Evolutionary conservation across 2,797 vertebrate species (phyloP).

Genomic region (Bucorvus abyssinicus): DNA sequence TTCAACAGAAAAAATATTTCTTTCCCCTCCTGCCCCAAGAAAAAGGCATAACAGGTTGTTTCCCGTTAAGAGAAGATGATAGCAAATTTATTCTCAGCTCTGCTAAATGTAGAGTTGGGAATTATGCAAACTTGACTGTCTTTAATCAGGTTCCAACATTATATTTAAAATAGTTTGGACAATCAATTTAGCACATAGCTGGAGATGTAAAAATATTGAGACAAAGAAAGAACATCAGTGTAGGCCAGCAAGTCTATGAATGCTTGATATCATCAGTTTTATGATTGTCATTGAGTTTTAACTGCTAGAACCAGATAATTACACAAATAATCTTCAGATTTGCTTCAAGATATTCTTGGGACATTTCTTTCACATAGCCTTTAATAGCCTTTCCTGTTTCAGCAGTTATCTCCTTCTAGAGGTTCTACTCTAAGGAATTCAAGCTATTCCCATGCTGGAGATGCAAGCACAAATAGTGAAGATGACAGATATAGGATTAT

Average conservation of each 20-base stretch:
- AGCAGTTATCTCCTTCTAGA: slow-evolving; percentile 71
- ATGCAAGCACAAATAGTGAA: slow-evolving; percentile 45
- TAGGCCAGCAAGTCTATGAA: background rate
- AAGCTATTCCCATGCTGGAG: slow-evolving; percentile 80
- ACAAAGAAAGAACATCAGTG: background rate
- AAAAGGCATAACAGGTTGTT: background rate
- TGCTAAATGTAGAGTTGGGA: background rate
- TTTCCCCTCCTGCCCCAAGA: background rate
- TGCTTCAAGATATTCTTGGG: too few species aligned
- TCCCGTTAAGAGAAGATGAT: background rate
- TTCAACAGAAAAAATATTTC: background rate
- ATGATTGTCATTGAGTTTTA: background rate
- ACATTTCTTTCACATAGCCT: too few species aligned
- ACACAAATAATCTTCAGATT: background rate
- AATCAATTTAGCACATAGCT: background rate
- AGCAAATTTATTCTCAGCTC: background rate
- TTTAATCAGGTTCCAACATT: background rate
- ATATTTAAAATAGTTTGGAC: background rate
- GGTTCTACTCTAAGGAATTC: slow-evolving; percentile 81
- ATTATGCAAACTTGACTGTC: background rate
- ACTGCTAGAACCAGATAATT: background rate
- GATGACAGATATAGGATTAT: background rate
- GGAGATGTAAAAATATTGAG: background rate
- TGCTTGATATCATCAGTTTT: background rate
- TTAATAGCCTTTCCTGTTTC: slow-evolving; percentile 66